These are phyloP conservation scores for Hydropsyche tenuis DNA, from an alignment of 1,140 invertebrate species.

Conservation along the genomic window DNA sequence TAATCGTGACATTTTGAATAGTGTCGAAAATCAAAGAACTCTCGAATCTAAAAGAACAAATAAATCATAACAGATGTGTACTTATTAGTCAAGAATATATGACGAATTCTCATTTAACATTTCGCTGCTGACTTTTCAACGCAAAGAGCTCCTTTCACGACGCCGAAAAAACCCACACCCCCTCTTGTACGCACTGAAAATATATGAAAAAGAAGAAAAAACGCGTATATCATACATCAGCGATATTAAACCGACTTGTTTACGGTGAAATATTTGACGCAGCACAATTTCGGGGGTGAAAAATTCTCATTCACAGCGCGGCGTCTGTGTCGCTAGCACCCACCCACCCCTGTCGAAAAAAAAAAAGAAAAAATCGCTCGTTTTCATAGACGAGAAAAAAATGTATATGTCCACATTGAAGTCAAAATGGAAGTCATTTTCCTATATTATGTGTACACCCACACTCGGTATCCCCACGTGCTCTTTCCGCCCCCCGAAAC, in stretches of 20 bases:
- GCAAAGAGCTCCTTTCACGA: conserved; percentile 11
- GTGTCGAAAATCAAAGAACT: no score
- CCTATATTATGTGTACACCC: conserved; percentile 49
- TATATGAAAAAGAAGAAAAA: conserved; percentile 7
- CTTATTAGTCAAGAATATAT: no score
- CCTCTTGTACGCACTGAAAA: background rate
- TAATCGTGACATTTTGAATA: no score
- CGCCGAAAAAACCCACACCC: background rate
- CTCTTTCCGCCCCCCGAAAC: conserved; percentile 32
- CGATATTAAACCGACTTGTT: conserved; percentile 50
- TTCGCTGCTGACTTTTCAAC: background rate
- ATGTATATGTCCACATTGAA: conserved; percentile 47
- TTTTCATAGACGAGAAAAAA: conserved; percentile 46
- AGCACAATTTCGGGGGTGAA: conserved; percentile 49
- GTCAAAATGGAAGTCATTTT: conserved; percentile 51
- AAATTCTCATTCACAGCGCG: conserved; percentile 44
- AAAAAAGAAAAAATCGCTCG: conserved; percentile 12
- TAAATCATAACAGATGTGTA: no score
- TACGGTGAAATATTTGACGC: conserved; percentile 51
- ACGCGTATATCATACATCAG: conserved; percentile 49
- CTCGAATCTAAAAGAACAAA: no score
- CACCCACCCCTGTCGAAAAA: background rate
- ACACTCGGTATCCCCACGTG: conserved; percentile 45
- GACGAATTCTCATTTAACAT: background rate
- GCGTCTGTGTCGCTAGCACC: background rate